Evolutionary conservation across 2,797 vertebrate genomes (phyloP).

Genomic region (Enteromius trimaculatus): DNA sequence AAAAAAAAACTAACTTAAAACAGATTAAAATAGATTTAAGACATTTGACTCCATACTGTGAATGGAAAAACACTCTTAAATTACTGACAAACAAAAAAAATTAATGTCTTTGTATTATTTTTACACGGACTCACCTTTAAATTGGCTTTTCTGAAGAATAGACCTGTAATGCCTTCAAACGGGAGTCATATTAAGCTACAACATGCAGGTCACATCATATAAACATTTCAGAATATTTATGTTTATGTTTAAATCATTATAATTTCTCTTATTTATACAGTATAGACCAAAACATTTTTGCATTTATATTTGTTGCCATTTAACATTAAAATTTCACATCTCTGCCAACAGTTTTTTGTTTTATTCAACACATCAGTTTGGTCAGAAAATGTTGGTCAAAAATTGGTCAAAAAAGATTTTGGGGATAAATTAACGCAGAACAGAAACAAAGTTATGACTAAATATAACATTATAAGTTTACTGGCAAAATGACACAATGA

Average conservation of each 20-base stretch:
- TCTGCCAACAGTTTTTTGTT: background rate
- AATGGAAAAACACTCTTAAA: background rate
- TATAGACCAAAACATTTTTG: background rate
- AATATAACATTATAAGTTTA: background rate
- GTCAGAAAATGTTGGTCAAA: background rate
- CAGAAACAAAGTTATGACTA: background rate
- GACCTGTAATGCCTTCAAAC: background rate
- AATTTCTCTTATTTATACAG: background rate
- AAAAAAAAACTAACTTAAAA: background rate
- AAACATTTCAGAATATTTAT: background rate
- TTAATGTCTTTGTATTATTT: background rate
- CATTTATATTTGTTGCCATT: background rate
- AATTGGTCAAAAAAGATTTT: background rate
- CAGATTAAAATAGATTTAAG: background rate
- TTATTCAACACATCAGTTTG: background rate
- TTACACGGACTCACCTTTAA: background rate
- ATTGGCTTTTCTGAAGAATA: background rate
- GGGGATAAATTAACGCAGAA: background rate
- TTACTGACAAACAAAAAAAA: background rate
- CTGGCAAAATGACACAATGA: background rate
- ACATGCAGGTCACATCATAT: too few relatives aligned
- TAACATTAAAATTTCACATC: background rate
- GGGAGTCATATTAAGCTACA: too few relatives aligned
- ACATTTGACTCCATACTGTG: background rate
- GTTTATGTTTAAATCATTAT: background rate